A percentile compares a stretch with the other conserved stretches of the same genome.
Conservation (phyloP, 2,797 vertebrate species). For the Simalia tracyae region DNA sequence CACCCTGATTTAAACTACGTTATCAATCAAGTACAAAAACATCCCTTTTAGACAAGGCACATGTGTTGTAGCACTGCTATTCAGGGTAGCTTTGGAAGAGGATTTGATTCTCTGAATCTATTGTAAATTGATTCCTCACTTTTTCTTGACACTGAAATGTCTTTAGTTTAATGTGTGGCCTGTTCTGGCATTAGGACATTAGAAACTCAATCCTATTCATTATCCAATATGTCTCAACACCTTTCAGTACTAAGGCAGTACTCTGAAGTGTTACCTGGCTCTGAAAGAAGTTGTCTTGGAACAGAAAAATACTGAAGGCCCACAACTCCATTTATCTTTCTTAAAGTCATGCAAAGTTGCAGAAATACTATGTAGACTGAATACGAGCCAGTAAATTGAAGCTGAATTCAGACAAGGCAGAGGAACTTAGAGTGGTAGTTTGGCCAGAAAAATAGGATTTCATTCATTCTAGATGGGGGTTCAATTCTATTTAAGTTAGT, state of each 20-base stretch:
- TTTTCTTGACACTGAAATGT: background rate
- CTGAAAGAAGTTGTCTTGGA: background rate
- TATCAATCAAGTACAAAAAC: background rate
- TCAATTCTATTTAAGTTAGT: background rate
- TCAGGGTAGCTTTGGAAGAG: background rate
- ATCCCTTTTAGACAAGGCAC: background rate
- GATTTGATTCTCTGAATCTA: background rate
- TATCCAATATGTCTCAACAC: background rate
- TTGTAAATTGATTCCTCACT: background rate
- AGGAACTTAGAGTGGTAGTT: background rate
- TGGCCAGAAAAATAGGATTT: background rate
- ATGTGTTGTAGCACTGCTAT: background rate
- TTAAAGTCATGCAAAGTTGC: background rate
- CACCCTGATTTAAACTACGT: background rate
- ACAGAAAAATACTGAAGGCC: background rate
- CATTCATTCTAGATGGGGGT: background rate
- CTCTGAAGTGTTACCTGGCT: background rate
- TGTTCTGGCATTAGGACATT: background rate
- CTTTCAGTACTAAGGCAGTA: background rate
- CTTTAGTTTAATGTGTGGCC: background rate
- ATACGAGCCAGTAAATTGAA: background rate
- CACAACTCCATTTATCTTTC: background rate
- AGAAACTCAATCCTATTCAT: too few species aligned
- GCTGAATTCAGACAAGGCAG: background rate
- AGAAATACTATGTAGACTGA: background rate